Percentiles rank a stretch among this genome's conserved stretches.
Evolutionary conservation across 2,113 vertebrate species (phyloP).

Genomic region (Burhinus oedicnemus): DNA sequence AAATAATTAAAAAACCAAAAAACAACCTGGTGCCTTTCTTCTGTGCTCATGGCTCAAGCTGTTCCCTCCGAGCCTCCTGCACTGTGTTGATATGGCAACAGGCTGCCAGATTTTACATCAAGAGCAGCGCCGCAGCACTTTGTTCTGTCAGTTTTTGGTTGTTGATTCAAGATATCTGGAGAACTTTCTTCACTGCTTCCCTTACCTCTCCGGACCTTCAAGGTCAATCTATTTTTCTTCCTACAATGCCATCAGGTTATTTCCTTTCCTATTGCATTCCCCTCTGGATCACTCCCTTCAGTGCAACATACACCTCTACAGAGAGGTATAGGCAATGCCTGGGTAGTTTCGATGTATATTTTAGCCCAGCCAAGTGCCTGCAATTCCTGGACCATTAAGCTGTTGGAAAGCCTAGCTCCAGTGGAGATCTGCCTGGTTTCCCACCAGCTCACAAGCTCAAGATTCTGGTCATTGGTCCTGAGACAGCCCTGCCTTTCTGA

Average conservation of each 20-base stretch:
- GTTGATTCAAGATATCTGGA: not conserved
- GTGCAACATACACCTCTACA: not conserved
- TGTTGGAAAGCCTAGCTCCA: not conserved
- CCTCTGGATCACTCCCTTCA: not conserved
- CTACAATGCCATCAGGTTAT: not conserved
- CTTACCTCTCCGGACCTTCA: not conserved
- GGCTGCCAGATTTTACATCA: not conserved
- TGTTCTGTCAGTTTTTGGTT: not conserved
- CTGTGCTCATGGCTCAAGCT: not conserved
- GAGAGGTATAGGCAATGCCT: not conserved
- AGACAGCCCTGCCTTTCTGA: not conserved
- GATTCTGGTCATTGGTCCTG: not conserved
- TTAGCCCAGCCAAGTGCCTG: not conserved
- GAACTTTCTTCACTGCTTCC: not conserved
- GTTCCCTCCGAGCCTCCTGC: not conserved
- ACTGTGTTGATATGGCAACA: constrained; percentile 15
- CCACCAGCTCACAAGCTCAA: not conserved
- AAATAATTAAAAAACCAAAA: not conserved
- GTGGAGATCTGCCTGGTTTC: not conserved
- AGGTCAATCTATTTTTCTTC: not conserved
- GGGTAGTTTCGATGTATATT: not conserved
- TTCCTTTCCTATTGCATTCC: not conserved
- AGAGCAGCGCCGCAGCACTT: not conserved
- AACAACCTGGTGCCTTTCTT: not conserved
- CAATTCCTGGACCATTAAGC: not conserved